Conservation (phyloP, 2,888 invertebrate species). For the Yponomeuta sedellus region DNA sequence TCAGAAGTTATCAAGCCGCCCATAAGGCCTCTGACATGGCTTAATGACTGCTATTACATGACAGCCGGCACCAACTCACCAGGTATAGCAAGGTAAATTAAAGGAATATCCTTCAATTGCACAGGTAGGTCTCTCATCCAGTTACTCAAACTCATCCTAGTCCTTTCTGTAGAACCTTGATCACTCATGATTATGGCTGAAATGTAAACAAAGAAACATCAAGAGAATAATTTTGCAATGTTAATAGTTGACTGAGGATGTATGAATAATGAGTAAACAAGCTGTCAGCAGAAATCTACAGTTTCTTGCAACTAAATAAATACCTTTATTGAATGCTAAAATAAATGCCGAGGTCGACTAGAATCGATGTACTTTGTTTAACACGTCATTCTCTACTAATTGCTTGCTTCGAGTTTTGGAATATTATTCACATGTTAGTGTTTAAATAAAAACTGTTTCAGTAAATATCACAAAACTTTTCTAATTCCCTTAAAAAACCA, state of each 20-base stretch:
- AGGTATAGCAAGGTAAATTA: slow-evolving; percentile 85
- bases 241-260: neutral
- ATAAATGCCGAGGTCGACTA: neutral
- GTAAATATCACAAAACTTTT: too few species aligned
- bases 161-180: slow-evolving; percentile 37
- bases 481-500: neutral
- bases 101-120: slow-evolving; percentile 74
- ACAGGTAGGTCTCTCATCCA: slow-evolving; percentile 84
- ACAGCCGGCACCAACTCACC: too few species aligned
- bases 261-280: neutral
- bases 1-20: too few species aligned
- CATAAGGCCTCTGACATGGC: too few species aligned
- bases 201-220: slow-evolving; percentile 21
- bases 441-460: too few species aligned
- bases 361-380: neutral
- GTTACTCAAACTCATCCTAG: slow-evolving; percentile 66
- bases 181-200: slow-evolving; percentile 52
- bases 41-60: too few species aligned
- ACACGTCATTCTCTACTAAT: neutral
- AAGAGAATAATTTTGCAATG: neutral
- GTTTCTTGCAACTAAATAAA: too few species aligned
- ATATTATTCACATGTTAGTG: neutral
- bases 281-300: too few species aligned
- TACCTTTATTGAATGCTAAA: neutral
- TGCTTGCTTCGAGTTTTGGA: neutral